Conservation (phyloP, 2,113 vertebrate species). For the Saguinus imperator region DNA sequence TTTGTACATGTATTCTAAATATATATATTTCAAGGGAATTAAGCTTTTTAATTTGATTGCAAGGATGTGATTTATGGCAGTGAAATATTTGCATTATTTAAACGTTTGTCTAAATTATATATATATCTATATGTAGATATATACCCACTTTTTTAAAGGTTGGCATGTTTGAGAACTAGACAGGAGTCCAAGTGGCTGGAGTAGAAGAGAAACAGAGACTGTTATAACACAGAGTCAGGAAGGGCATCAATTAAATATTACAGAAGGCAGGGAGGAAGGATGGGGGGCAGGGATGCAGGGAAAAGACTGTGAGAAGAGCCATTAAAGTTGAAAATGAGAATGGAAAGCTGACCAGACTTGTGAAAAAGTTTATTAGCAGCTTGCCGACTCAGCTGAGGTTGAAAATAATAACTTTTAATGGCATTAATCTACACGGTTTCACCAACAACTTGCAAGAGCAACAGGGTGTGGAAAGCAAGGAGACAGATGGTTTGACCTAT, state of each 20-base stretch:
- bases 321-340: background rate
- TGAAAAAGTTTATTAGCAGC: background rate
- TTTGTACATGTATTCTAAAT: background rate
- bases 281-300: accelerated
- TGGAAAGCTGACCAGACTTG: background rate
- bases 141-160: background rate
- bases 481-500: background rate
- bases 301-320: background rate
- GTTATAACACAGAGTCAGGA: background rate
- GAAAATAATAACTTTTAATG: background rate
- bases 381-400: background rate
- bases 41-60: background rate
- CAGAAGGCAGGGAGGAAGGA: background rate
- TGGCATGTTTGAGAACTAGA: background rate
- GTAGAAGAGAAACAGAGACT: background rate
- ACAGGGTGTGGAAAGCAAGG: background rate
- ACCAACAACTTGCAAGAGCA: background rate
- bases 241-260: background rate
- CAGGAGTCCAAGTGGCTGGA: background rate
- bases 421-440: background rate
- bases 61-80: conserved; percentile 36
- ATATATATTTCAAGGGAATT: background rate
- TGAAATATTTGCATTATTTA: conserved; percentile 18
- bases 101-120: background rate
- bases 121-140: background rate